These are phyloP conservation scores for Sebastes wilsoni DNA, from an alignment of 2,797 vertebrate species.

Conservation along the genomic window DNA sequence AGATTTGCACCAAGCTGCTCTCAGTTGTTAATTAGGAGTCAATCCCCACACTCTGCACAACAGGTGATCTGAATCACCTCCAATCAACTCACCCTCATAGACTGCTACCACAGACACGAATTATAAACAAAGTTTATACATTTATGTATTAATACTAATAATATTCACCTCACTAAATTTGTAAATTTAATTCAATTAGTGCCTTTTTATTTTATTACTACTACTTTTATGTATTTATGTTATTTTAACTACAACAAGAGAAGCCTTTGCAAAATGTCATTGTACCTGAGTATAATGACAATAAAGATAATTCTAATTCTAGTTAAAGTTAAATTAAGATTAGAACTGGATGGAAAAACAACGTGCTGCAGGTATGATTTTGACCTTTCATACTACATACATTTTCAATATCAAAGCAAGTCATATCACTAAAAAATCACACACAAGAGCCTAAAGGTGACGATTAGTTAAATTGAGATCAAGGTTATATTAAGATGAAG, in stretches of 20 bases:
- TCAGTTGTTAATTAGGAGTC: background rate
- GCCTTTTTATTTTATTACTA: no score
- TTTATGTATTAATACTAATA: no score
- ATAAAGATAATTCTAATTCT: no score
- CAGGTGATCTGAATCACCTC: background rate
- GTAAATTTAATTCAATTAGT: no score
- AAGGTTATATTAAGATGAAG: background rate
- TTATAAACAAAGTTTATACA: no score
- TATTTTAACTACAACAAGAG: no score
- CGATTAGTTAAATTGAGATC: background rate
- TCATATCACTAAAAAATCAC: background rate
- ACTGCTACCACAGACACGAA: no score
- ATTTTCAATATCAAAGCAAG: background rate
- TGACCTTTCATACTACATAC: background rate
- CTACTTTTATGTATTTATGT: no score
- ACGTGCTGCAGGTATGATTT: background rate
- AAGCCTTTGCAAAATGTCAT: accelerated
- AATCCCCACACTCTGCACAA: background rate
- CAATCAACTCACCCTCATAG: background rate
- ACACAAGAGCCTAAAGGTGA: background rate
- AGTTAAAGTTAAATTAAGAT: no score
- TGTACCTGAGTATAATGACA: no score
- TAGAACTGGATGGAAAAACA: no score
- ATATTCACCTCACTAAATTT: no score
- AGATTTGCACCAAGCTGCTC: background rate